phyloP scores from a whole-genome alignment of 1,140 invertebrate genomes.

The Drosophila cardini region DNA sequence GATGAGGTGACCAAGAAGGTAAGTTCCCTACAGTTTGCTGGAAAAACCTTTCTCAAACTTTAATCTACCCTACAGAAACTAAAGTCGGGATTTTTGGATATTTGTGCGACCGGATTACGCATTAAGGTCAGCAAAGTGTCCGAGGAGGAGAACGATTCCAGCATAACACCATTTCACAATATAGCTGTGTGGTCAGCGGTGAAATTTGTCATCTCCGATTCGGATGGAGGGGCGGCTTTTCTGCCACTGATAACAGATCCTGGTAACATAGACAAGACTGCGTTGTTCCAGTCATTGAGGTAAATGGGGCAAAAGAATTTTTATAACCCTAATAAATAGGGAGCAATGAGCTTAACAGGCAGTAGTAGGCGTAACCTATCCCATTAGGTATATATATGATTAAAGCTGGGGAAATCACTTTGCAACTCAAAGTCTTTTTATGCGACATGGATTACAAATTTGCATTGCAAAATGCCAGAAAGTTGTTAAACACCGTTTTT shows the following conservation, averaged over 20 bases:
- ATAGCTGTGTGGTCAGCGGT: constrained; percentile 96
- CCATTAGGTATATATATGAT: too few relatives aligned
- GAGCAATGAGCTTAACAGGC: too few relatives aligned
- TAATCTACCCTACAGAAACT: constrained; percentile 48
- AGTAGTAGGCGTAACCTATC: too few relatives aligned
- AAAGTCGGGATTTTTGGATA: constrained; percentile 87
- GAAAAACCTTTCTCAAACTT: too few relatives aligned
- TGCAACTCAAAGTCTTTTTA: too few relatives aligned
- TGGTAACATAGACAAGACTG: constrained; percentile 90
- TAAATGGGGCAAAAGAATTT: constrained; percentile 13
- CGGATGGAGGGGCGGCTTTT: constrained; percentile 88
- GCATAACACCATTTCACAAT: constrained; percentile 92
- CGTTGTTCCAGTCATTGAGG: constrained; percentile 86
- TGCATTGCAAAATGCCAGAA: too few relatives aligned
- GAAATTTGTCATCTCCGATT: constrained; percentile 89
- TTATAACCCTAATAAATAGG: too few relatives aligned
- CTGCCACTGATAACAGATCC: constrained; percentile 94
- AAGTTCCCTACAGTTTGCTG: background rate
- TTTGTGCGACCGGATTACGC: constrained; percentile 89
- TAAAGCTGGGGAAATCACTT: too few relatives aligned
- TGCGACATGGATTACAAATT: too few relatives aligned
- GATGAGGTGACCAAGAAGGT: constrained; percentile 72
- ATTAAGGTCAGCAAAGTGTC: constrained; percentile 81
- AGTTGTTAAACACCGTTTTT: too few relatives aligned
- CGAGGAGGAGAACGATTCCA: constrained; percentile 63